Evolutionary conservation across 2,888 invertebrate species (phyloP), one percentile per base, ranked within the genome.

Genomic region (Oscheius sp.): DNA sequence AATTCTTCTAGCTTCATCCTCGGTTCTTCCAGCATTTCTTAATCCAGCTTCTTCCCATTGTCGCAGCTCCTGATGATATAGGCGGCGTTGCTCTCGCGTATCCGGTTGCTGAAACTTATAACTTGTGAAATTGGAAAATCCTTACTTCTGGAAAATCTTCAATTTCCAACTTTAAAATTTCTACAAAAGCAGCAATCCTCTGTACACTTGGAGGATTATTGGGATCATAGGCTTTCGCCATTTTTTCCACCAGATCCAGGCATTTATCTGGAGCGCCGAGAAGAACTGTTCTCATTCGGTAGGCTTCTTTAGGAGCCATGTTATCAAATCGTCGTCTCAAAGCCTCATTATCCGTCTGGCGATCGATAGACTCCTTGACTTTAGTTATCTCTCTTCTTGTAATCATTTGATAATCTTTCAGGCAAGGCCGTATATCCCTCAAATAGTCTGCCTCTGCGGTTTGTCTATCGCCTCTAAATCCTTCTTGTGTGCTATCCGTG

Each of bases 221-320:
- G 16, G 2, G 3, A 18, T 13, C 21, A 25, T 55, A 23, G 5
- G 21, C 55, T 55, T 2, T 13, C 7, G 55, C 55, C 55, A 55
- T 55, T 23, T 23, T 25, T 2, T 13, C 5, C 2, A 23, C 55
- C 2, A 55, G 25, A 25, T 55, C 55, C 23, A 55, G 25, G 5
- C 23, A 2, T 21, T 23, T 55, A 6, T 25, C 55, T 5, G 13
- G 21, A 23, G 21, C 25, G 16, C 6, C 52, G 6, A 7, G 9
- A 5, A 49, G 29, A n/a, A 66, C 52, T 3, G 18, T 66, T 13
- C 45, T 41, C 66, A 66, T 49, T 5, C 52, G 52, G 18, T 66
- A 45, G 18, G 52, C 66, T 66, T 66, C 66, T 18, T 7, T 25
- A 3, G 52, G 27, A 52, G 55, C 23, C 23, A 55, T 25, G 3